Conservation (phyloP, 2,888 invertebrate genomes). For the Synergus gifuensis region DNA sequence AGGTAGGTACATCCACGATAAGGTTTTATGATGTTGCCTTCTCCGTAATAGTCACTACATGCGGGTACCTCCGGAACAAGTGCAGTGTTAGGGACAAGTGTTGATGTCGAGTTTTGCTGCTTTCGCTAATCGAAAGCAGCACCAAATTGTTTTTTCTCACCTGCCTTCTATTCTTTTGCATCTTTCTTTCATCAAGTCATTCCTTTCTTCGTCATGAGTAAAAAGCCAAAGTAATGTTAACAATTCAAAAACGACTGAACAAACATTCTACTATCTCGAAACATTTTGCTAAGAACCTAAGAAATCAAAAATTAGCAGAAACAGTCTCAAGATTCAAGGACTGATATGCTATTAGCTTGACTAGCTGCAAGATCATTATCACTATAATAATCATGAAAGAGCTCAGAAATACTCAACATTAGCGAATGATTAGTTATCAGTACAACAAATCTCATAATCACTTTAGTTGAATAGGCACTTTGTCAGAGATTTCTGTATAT, state of each 20-base stretch:
- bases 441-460: not conserved
- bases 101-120: not conserved
- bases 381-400: constrained; percentile 21
- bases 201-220: no score
- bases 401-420: constrained; percentile 6
- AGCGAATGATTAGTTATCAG: not conserved
- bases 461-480: not conserved
- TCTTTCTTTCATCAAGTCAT: not conserved
- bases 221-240: no score
- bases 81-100: not conserved
- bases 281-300: no score
- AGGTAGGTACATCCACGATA: constrained; percentile 64
- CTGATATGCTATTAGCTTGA: not conserved
- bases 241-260: no score
- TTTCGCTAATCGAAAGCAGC: constrained; percentile 2
- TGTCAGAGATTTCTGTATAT: not conserved
- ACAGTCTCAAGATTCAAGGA: not conserved
- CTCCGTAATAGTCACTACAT: not conserved
- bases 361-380: not conserved
- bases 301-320: not conserved
- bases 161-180: not conserved
- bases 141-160: not conserved
- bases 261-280: no score
- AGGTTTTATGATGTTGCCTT: constrained; percentile 19
- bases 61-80: constrained; percentile 19